Evolutionary conservation across 2,113 vertebrate genomes (phyloP).

Genomic region (Plecotus auritus): DNA sequence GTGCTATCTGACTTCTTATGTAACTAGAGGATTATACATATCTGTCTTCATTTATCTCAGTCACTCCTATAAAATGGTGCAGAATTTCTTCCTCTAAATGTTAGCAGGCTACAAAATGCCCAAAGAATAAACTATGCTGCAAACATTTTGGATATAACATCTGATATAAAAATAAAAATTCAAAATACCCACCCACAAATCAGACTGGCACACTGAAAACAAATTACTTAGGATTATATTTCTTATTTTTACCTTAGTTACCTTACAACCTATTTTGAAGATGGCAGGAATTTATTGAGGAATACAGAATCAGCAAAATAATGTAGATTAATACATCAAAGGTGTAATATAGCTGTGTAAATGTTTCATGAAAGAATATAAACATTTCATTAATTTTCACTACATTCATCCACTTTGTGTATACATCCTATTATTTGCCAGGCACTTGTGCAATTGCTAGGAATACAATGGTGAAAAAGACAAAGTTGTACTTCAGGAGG

Average conservation of each 20-base stretch:
- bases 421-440: neutral
- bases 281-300: neutral
- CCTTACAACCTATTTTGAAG: neutral
- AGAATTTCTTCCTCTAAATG: neutral
- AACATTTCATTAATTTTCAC: neutral
- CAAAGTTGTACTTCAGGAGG: neutral
- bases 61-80: neutral
- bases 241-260: constrained; percentile 1
- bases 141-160: neutral
- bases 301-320: constrained; percentile 2
- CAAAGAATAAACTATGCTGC: neutral
- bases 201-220: neutral
- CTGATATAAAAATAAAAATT: constrained; percentile 9
- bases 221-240: constrained; percentile 3
- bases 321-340: neutral
- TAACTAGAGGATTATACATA: neutral
- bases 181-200: neutral
- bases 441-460: neutral
- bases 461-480: neutral
- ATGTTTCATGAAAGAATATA: neutral
- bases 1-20: neutral
- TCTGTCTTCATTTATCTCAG: neutral
- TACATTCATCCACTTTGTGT: neutral
- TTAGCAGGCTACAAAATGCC: neutral
- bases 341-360: neutral